These are phyloP conservation scores for Morelia viridis DNA, from an alignment of 2,797 vertebrate genomes.

Conservation along the genomic window DNA sequence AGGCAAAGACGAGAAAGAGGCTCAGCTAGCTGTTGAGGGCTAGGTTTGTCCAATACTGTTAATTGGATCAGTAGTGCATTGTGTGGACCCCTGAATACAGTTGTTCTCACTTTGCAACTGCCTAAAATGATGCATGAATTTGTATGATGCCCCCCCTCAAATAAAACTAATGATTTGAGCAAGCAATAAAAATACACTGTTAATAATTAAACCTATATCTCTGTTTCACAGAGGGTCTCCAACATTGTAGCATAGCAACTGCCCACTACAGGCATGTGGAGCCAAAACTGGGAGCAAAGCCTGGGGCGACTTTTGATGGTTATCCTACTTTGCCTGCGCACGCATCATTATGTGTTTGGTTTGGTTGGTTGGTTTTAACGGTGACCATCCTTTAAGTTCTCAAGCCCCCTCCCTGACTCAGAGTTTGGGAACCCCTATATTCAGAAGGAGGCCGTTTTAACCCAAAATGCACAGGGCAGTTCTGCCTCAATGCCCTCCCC, in stretches of 20 bases:
- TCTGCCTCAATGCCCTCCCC: background rate
- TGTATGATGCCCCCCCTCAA: background rate
- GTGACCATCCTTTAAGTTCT: background rate
- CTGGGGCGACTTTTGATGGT: background rate
- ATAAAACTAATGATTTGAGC: background rate
- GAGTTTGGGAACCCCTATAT: background rate
- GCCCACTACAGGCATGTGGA: background rate
- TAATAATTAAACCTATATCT: background rate
- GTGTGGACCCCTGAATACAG: background rate
- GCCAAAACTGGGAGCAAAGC: background rate
- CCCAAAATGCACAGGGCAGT: background rate
- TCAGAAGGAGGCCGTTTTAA: background rate
- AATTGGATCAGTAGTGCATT: background rate
- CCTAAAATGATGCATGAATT: background rate
- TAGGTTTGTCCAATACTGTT: background rate
- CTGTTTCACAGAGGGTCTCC: background rate
- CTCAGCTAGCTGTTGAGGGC: background rate
- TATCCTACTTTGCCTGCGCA: background rate
- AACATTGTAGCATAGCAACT: background rate
- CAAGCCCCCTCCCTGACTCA: background rate
- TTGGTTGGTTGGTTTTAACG: background rate
- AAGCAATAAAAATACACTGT: background rate
- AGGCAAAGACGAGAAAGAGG: conserved; percentile 5
- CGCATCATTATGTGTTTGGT: background rate
- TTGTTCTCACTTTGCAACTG: background rate